phyloP scores from a whole-genome alignment of 2,888 invertebrate genomes.

The Rhaphigaster nebulosa region DNA sequence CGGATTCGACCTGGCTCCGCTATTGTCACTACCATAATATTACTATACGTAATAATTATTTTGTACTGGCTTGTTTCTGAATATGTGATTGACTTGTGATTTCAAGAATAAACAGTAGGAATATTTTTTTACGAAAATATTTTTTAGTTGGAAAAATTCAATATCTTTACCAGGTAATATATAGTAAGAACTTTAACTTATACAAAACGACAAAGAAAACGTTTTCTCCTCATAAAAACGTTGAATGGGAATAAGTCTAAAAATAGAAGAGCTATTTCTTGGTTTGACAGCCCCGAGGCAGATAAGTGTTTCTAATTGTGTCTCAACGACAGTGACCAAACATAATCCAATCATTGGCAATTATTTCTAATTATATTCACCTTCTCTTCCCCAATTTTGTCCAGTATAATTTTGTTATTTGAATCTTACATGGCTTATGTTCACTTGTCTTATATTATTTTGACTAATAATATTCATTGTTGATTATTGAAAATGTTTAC shows the following conservation, averaged over 20 bases:
- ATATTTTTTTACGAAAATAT: no score
- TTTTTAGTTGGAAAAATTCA: no score
- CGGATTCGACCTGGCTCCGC: no score
- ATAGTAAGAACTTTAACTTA: background rate
- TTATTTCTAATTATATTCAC: constrained; percentile 39
- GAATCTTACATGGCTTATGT: background rate
- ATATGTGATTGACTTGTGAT: no score
- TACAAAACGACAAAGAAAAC: background rate
- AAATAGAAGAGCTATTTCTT: background rate
- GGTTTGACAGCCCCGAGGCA: background rate
- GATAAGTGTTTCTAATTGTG: constrained; percentile 22
- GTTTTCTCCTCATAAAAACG: background rate
- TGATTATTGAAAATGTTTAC: background rate
- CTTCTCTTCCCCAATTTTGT: background rate
- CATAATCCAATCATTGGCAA: constrained; percentile 47
- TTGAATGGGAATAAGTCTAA: background rate
- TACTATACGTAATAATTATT: no score
- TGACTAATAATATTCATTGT: background rate
- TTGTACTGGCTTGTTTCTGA: no score
- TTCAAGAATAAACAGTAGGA: no score
- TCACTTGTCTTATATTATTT: background rate
- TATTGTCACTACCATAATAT: no score
- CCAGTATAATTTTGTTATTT: background rate
- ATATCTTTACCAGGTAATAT: background rate
- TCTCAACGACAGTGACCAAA: constrained; percentile 22